Conservation (phyloP, 2,797 vertebrate genomes). For the Spheniscus humboldti region DNA sequence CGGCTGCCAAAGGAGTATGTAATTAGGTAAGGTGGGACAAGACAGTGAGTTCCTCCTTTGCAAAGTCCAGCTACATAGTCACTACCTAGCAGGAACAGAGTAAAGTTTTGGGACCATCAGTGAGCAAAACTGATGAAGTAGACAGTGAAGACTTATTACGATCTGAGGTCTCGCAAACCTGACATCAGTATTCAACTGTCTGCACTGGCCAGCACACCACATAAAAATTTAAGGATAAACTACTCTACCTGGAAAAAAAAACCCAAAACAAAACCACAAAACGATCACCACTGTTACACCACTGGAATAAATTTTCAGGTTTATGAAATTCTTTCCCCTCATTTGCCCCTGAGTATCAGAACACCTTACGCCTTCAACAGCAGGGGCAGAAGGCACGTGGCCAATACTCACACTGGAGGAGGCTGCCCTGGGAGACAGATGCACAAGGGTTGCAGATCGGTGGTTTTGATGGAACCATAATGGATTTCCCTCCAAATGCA, state of each 20-base stretch:
- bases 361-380: neutral
- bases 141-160: neutral
- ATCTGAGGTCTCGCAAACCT: neutral
- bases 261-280: neutral
- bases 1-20: neutral
- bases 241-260: neutral
- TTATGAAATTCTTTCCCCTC: neutral
- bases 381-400: neutral
- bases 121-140: neutral
- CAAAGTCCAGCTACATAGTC: neutral
- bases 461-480: slow-evolving; percentile 87
- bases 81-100: neutral
- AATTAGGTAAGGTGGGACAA: neutral
- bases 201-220: neutral
- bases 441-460: slow-evolving; percentile 73
- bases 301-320: neutral
- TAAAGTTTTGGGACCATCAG: neutral
- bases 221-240: neutral
- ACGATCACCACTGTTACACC: neutral
- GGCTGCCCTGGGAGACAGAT: slow-evolving; percentile 84
- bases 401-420: slow-evolving; percentile 77
- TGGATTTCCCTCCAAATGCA: slow-evolving; percentile 91
- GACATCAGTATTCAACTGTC: neutral
- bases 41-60: neutral
- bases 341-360: neutral